Percentiles rank a stretch among this genome's conserved stretches.
Conservation (phyloP, 2,113 vertebrate genomes). For the Sinocyclocheilus anophthalmus region DNA sequence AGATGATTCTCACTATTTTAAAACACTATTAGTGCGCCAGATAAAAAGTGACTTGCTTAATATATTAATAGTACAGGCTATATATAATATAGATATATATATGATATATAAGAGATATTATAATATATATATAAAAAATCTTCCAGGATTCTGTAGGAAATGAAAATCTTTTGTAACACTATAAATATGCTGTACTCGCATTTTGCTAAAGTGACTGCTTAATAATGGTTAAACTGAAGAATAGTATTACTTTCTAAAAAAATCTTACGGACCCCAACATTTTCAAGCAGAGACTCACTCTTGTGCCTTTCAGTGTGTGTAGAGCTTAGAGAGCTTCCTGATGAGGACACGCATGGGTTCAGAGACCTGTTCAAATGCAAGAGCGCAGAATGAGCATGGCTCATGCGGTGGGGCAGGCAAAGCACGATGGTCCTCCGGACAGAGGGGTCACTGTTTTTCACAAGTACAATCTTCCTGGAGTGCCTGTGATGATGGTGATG, state of each 20-base stretch:
- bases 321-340: slow-evolving; percentile 86
- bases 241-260: not conserved
- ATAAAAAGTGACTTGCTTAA: too few species aligned
- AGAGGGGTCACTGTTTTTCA: slow-evolving; percentile 86
- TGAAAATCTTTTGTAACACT: too few species aligned
- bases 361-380: slow-evolving; percentile 87
- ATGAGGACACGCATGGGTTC: slow-evolving; percentile 86
- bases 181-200: too few species aligned
- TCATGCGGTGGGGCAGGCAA: slow-evolving; percentile 77
- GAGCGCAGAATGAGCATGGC: slow-evolving; percentile 77
- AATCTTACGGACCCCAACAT: not conserved
- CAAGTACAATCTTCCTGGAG: slow-evolving; percentile 80
- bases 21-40: not conserved
- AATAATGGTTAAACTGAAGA: too few species aligned
- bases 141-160: too few species aligned
- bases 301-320: slow-evolving; percentile 84
- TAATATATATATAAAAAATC: too few species aligned
- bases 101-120: too few species aligned
- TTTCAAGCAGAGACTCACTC: slow-evolving; percentile 71
- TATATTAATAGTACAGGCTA: accelerated
- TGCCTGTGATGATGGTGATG: slow-evolving; percentile 64
- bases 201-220: too few species aligned
- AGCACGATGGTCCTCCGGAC: slow-evolving; percentile 79
- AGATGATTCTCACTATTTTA: not conserved
- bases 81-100: too few species aligned